Evolutionary conservation across 2,113 vertebrate species (phyloP).

Genomic region (Trichechus manatus): DNA sequence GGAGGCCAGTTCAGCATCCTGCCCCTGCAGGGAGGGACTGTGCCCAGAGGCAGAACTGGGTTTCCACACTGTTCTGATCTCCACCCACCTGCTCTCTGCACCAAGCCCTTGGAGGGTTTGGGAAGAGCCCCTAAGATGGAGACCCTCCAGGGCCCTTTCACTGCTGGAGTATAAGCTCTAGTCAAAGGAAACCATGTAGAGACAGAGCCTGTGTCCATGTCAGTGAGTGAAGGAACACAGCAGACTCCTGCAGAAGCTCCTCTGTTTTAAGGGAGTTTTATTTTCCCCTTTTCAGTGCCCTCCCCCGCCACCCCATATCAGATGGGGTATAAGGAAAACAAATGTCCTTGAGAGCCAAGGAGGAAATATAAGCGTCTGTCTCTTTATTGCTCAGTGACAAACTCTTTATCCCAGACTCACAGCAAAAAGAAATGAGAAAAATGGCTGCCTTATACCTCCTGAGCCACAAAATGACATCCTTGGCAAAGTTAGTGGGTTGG

Average conservation of each 20-base stretch:
- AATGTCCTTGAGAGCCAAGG: conserved; percentile 22
- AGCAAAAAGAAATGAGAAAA: conserved; percentile 17
- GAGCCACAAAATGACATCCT: conserved; percentile 27
- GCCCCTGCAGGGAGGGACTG: rapidly evolving
- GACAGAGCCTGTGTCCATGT: background rate
- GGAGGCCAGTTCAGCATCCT: background rate
- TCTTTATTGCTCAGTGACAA: conserved; percentile 41
- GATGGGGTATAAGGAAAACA: background rate
- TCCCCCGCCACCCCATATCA: background rate
- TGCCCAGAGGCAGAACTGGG: background rate
- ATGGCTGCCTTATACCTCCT: background rate
- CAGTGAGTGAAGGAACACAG: background rate
- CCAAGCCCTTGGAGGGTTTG: background rate
- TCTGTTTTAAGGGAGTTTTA: background rate
- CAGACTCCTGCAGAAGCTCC: background rate
- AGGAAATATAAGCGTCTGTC: background rate
- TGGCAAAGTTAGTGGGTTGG: background rate
- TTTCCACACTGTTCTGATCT: rapidly evolving
- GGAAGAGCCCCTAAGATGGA: background rate
- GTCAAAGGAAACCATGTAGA: background rate
- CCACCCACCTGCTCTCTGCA: background rate
- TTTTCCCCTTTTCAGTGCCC: background rate
- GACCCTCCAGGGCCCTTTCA: background rate
- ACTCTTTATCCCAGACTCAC: background rate
- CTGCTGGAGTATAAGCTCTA: background rate